These are phyloP conservation scores for Aleiodes sp. DNA, from an alignment of 1,140 invertebrate species.

Conservation along the genomic window DNA sequence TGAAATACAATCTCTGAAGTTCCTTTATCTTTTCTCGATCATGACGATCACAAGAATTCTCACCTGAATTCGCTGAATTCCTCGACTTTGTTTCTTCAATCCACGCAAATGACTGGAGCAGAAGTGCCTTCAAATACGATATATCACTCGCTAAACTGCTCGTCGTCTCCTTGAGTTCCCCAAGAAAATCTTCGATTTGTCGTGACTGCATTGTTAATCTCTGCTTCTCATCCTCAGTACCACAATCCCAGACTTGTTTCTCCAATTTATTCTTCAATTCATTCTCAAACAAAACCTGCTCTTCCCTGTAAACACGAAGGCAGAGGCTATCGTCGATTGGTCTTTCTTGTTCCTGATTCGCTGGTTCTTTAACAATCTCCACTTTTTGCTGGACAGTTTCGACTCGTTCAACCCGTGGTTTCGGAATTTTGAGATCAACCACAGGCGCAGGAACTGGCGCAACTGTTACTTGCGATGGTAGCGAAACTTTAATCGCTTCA, in stretches of 20 bases:
- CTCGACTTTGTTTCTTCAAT: constrained; percentile 64
- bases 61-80: constrained; percentile 43
- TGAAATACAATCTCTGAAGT: constrained; percentile 56
- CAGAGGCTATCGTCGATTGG: constrained; percentile 46
- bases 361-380: too few species aligned
- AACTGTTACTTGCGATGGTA: too few species aligned
- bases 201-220: constrained; percentile 56
- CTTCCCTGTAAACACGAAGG: constrained; percentile 52
- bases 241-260: constrained; percentile 50
- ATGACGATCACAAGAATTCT: constrained; percentile 45
- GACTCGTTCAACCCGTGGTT: constrained; percentile 34
- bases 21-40: constrained; percentile 55
- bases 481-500: background rate
- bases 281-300: constrained; percentile 65
- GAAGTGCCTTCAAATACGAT: constrained; percentile 55
- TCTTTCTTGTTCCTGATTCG: background rate
- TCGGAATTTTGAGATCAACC: constrained; percentile 40
- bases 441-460: background rate
- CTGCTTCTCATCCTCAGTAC: constrained; percentile 64
- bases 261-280: constrained; percentile 60
- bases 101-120: constrained; percentile 64
- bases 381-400: constrained; percentile 34
- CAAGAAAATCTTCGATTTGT: constrained; percentile 61
- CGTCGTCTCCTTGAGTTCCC: constrained; percentile 64
- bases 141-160: constrained; percentile 57